phyloP scores from a whole-genome alignment of 2,888 invertebrate species.

The Exephanes ischioxanthus region DNA sequence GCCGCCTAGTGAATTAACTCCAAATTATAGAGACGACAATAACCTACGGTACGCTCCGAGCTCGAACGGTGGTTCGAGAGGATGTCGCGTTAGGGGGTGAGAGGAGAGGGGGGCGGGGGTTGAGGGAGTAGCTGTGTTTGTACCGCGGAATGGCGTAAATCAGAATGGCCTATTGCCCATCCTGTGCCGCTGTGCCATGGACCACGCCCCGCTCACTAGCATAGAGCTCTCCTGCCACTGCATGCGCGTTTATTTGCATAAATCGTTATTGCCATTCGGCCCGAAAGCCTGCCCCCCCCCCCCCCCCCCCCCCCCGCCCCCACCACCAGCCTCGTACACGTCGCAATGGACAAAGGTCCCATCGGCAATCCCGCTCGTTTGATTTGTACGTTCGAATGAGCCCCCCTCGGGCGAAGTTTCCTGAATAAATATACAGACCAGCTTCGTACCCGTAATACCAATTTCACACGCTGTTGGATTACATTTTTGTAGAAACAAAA shows the following conservation, averaged over 20 bases:
- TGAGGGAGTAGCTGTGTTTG: constrained; percentile 16
- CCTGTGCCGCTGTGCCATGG: constrained; percentile 49
- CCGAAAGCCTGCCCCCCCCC: constrained; percentile 9
- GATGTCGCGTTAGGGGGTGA: constrained; percentile 14
- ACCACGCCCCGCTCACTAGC: constrained; percentile 66
- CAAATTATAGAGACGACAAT: constrained; percentile 84
- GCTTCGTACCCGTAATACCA: neutral
- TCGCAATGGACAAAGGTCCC: constrained; percentile 37
- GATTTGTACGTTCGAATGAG: constrained; percentile 48
- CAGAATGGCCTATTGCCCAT: constrained; percentile 76
- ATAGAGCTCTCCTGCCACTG: constrained; percentile 46
- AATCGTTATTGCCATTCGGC: constrained; percentile 68
- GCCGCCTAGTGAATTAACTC: constrained; percentile 83
- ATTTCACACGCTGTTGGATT: neutral
- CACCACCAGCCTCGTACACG: neutral
- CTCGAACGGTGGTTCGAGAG: constrained; percentile 16
- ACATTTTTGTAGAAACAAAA: neutral
- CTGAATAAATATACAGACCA: constrained; percentile 45
- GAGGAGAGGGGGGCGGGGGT: neutral
- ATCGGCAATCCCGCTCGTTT: constrained; percentile 27
- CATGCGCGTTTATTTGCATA: constrained; percentile 75
- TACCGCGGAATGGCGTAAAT: constrained; percentile 78
- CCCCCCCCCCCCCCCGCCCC: neutral
- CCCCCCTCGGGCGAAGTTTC: constrained; percentile 19
- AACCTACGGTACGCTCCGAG: constrained; percentile 73